A percentile compares a stretch with the other conserved stretches of the same genome.
These are phyloP conservation scores for Liparis tanakae DNA, from an alignment of 2,797 vertebrate species.

Conservation along the genomic window DNA sequence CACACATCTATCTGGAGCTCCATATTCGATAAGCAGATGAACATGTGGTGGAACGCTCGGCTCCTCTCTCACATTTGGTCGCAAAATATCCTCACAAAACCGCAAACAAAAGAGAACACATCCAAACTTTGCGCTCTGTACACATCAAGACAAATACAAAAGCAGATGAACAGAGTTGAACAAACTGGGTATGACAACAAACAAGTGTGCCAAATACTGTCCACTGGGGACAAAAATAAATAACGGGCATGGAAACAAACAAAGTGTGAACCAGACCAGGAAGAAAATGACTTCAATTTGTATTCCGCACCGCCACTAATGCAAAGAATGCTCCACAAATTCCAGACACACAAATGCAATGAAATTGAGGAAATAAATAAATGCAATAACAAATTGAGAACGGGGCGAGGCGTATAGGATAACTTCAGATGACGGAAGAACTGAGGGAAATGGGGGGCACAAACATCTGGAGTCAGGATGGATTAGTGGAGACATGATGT, in stretches of 20 bases:
- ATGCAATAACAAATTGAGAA: conserved; percentile 56
- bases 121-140: conserved; percentile 50
- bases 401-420: conserved; percentile 21
- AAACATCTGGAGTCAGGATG: conserved; percentile 49
- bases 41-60: conserved; percentile 10
- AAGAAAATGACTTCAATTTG: conserved; percentile 49
- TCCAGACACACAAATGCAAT: conserved; percentile 44
- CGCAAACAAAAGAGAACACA: conserved; percentile 61
- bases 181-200: conserved; percentile 73
- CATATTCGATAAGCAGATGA: conserved; percentile 18
- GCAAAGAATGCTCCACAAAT: conserved; percentile 62
- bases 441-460: conserved; percentile 42
- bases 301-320: conserved; percentile 54
- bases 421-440: conserved; percentile 59
- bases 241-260: conserved; percentile 61
- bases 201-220: conserved; percentile 70
- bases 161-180: conserved; percentile 56
- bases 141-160: conserved; percentile 67
- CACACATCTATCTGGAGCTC: not conserved
- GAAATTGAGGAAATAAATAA: conserved; percentile 50
- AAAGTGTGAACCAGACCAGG: conserved; percentile 26
- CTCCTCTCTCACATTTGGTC: conserved; percentile 23
- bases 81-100: conserved; percentile 35
- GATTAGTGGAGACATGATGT: conserved; percentile 59
- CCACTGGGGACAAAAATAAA: conserved; percentile 59